Evolutionary conservation across 2,113 vertebrate species (phyloP).

Genomic region (Fregata magnificens): DNA sequence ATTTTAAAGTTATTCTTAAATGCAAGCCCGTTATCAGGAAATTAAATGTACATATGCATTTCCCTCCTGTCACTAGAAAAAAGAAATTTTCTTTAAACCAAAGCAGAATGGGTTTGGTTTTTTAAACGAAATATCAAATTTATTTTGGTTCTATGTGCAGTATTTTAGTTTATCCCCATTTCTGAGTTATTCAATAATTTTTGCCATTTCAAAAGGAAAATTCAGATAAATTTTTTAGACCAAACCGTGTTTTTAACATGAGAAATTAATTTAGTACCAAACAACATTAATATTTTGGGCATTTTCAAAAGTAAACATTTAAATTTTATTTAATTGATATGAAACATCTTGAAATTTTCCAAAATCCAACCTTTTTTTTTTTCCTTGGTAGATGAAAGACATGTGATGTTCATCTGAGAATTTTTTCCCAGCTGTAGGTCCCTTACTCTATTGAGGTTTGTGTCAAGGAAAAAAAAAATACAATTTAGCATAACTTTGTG

Average conservation of each 20-base stretch:
- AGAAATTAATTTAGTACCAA: neutral
- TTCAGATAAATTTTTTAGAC: neutral
- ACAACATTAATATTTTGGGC: neutral
- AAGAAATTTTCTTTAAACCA: neutral
- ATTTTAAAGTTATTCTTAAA: neutral
- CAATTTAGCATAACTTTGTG: neutral
- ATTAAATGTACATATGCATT: neutral
- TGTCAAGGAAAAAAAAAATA: neutral
- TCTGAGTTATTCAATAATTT: neutral
- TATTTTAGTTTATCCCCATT: neutral
- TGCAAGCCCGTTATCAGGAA: neutral
- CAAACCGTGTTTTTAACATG: neutral
- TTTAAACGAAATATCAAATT: neutral
- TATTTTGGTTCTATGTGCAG: neutral
- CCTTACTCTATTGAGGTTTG: neutral
- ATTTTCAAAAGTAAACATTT: neutral
- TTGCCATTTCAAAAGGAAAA: neutral
- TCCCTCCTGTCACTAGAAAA: neutral
- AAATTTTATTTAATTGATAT: neutral
- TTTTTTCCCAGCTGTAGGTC: neutral
- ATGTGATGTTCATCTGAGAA: neutral
- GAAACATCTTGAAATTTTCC: neutral
- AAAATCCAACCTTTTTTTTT: neutral
- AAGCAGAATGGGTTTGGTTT: neutral
- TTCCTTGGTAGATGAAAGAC: neutral